Percentiles rank a stretch among this genome's conserved stretches.
Evolutionary conservation across 2,888 invertebrate genomes (phyloP).

Genomic region (Tachina grossa): DNA sequence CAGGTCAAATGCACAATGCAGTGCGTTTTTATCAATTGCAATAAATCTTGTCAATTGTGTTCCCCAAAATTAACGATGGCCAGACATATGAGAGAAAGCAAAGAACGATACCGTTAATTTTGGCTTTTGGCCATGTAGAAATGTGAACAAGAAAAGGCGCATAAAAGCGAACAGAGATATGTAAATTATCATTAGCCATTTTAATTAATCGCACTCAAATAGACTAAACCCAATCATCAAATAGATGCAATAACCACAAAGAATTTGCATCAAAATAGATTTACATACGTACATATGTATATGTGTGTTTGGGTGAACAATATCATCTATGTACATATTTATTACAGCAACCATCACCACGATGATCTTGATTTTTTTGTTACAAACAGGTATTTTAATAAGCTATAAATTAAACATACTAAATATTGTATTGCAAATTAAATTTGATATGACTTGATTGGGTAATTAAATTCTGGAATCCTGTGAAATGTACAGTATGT

Average conservation of each 20-base stretch:
- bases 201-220: constrained; percentile 55
- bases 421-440: neutral
- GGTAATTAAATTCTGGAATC: no score
- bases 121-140: constrained; percentile 68
- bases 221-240: constrained; percentile 29
- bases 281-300: neutral
- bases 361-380: neutral
- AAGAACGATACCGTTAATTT: constrained; percentile 55
- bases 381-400: neutral
- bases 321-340: no score
- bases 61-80: constrained; percentile 22
- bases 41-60: constrained; percentile 53
- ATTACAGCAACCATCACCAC: neutral
- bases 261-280: neutral
- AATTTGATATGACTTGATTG: no score
- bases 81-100: constrained; percentile 4
- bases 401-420: neutral
- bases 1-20: constrained; percentile 41
- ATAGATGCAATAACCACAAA: neutral
- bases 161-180: constrained; percentile 12
- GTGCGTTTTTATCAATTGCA: constrained; percentile 15
- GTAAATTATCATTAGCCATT: constrained; percentile 50
- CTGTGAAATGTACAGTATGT: no score
- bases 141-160: constrained; percentile 12
- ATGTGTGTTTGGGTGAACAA: neutral